Conservation (phyloP, 2,113 vertebrate species). For the Etheostoma cragini region DNA sequence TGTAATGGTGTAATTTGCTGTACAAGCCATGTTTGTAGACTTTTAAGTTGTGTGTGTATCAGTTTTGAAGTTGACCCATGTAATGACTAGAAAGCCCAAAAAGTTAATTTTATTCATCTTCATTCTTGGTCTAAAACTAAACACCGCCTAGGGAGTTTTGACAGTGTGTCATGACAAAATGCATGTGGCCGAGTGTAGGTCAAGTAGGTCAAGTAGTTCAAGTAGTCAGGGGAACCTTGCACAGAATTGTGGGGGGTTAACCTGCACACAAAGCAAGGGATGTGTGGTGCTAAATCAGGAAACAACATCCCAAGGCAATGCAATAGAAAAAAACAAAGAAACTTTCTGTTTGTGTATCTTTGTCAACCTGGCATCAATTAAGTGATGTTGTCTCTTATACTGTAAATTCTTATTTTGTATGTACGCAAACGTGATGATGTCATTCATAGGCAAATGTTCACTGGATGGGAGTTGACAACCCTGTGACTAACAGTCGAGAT, state of each 20-base stretch:
- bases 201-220: not conserved
- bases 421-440: not conserved
- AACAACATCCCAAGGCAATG: not conserved
- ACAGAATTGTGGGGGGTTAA: not conserved
- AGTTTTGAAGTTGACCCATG: not conserved
- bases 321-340: not conserved
- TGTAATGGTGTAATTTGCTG: not conserved
- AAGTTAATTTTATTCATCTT: not conserved
- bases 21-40: not conserved
- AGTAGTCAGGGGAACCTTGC: not conserved
- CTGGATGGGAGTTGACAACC: conserved; percentile 2
- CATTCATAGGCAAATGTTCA: not conserved
- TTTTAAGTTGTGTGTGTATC: not conserved
- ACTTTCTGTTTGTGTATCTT: not conserved
- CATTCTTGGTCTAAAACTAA: not conserved
- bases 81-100: not conserved
- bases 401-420: conserved; percentile 1
- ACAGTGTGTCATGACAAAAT: not conserved
- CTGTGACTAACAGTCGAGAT: not conserved
- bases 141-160: no score
- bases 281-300: not conserved
- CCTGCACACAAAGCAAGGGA: not conserved
- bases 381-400: not conserved
- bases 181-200: not conserved
- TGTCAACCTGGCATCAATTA: not conserved